Base-by-base conservation (phyloP, 2,113 vertebrate genomes). In the Pandion haliaetus region DNA sequence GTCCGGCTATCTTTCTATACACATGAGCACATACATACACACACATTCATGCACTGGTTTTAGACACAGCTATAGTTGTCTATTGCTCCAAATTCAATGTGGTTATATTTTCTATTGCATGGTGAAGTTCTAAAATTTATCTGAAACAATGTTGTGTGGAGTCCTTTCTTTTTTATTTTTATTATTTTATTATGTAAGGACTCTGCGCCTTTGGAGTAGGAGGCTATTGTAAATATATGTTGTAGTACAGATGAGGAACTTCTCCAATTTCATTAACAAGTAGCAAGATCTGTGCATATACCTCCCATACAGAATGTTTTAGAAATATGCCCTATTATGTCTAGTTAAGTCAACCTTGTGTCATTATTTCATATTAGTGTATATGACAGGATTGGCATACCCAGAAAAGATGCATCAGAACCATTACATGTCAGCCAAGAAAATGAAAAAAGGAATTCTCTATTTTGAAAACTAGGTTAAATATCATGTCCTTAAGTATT, bases 301-400 rank as follows among this genome's bases (percentile, higher is more conserved):
- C 31, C 65, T 96, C 55, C 9, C 34, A 66, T 69, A 71, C 8
- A 84, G 59, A 93, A 90, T 65, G 67, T 72, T 95, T 95, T 73
- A 95, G 86, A 96, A 87, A 95, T 70, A 67, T 24, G 24, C 63
- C 90, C 92, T 95, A 94, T 96, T 97, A 98, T 79, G 45, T 95
- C 94, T 78, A 52, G 88, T 97, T 97, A 97, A 96, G 77, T 97
- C 96, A 97, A 86, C 90, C 70, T 88, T 80, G 67, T 92, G 88
- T 95, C 95, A 87, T 98, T 95, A 94, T 74, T 97, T 96, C 94
- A 61, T 72, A 91, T 96, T 96, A 97, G 89, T 86, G 63, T 93
- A 83, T 83, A 76, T 81, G 91, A 95, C 85, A 96, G 92, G 38
- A 97, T 52, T 96, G 93, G 76, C 94, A 96, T 91, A 89, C 55